Conservation (phyloP, 2,113 vertebrate species). For the Callopanchax toddi region DNA sequence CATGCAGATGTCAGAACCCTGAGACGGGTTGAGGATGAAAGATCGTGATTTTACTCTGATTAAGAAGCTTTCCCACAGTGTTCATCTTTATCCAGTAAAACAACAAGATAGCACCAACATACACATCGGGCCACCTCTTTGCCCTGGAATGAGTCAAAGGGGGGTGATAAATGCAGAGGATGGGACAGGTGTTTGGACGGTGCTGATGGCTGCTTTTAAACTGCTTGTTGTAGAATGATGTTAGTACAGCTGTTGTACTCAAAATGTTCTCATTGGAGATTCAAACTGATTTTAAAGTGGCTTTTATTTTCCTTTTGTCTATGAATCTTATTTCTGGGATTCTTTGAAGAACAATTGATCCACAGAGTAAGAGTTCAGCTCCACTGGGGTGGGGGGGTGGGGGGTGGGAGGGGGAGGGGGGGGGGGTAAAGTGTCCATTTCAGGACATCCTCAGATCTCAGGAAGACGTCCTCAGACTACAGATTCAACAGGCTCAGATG, state of each 20-base stretch:
- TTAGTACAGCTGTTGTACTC: neutral
- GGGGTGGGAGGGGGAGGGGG: too few relatives aligned
- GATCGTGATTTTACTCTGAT: too few relatives aligned
- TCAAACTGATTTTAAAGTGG: constrained; percentile 56
- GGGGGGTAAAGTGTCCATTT: neutral
- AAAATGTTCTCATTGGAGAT: constrained; percentile 39
- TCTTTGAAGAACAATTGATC: constrained; percentile 61
- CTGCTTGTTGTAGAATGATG: too few relatives aligned
- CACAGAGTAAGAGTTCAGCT: constrained; percentile 46
- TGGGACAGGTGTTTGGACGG: too few relatives aligned
- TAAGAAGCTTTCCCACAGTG: neutral
- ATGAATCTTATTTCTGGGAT: constrained; percentile 44
- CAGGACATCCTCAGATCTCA: too few relatives aligned
- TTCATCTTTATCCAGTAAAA: constrained; percentile 45
- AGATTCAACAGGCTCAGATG: too few relatives aligned
- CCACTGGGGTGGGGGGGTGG: too few relatives aligned
- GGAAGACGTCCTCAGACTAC: too few relatives aligned
- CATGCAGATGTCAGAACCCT: neutral
- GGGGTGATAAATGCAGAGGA: constrained; percentile 27
- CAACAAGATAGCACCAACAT: constrained; percentile 29
- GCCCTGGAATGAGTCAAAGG: constrained; percentile 41
- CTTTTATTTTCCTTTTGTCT: constrained; percentile 48
- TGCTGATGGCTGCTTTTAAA: constrained; percentile 23
- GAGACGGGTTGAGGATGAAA: too few relatives aligned
- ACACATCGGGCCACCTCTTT: constrained; percentile 55